A percentile compares a stretch with the other conserved stretches of the same genome.
Conservation (phyloP, 1,140 invertebrate genomes). For the Bombus breviceps region DNA sequence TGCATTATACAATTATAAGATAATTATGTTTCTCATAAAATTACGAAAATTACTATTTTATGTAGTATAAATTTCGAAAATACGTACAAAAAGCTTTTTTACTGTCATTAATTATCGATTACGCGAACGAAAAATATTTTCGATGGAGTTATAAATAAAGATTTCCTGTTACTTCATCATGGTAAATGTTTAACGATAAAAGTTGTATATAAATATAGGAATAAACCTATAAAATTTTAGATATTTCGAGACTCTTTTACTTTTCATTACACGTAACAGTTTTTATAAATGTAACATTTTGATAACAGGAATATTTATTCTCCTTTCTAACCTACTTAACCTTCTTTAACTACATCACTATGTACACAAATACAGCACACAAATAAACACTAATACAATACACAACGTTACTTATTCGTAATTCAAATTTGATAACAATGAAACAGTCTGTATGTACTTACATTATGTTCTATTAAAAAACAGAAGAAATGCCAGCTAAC, state of each 20-base stretch:
- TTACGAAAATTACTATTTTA: neutral
- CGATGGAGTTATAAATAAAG: neutral
- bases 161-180: neutral
- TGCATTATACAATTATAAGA: neutral
- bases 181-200: neutral
- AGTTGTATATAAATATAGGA: neutral
- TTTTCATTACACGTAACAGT: neutral
- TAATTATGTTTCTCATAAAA: neutral
- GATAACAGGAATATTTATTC: slow-evolving; percentile 37
- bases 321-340: slow-evolving; percentile 59
- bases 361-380: slow-evolving; percentile 2
- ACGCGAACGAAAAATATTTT: neutral
- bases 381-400: neutral
- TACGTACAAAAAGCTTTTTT: neutral
- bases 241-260: neutral
- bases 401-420: slow-evolving; percentile 7
- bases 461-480: slow-evolving; percentile 46
- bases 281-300: neutral
- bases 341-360: slow-evolving; percentile 20
- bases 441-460: slow-evolving; percentile 9
- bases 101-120: neutral
- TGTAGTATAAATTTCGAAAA: neutral
- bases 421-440: neutral
- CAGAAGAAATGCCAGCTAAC: slow-evolving; percentile 46
- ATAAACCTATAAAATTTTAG: neutral